phyloP scores from a whole-genome alignment of 2,888 invertebrate genomes.

The Plebejus melissa region DNA sequence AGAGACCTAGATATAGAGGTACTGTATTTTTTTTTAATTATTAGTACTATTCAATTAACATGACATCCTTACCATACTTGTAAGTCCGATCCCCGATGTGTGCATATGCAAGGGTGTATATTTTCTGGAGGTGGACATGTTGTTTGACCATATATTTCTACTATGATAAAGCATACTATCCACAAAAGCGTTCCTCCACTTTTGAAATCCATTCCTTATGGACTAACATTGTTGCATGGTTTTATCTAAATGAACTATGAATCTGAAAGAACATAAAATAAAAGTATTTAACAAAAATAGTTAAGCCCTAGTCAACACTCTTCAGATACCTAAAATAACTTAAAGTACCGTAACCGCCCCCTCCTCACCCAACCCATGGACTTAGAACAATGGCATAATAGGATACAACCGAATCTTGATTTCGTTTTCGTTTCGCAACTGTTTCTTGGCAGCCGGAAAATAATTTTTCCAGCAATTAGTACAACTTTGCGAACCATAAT shows the following conservation, averaged over 20 bases:
- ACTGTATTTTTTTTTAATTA: not conserved
- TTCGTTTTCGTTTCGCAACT: not conserved
- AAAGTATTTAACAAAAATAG: not conserved
- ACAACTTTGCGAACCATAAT: slow-evolving; percentile 29
- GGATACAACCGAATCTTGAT: slow-evolving; percentile 3
- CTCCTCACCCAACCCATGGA: not conserved
- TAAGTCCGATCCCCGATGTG: slow-evolving; percentile 86
- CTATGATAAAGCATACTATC: slow-evolving; percentile 50
- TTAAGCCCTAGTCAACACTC: not conserved
- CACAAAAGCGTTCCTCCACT: slow-evolving; percentile 55
- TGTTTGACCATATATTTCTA: slow-evolving; percentile 46
- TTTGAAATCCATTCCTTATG: slow-evolving; percentile 65
- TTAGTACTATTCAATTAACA: not conserved
- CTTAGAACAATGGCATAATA: slow-evolving; percentile 13
- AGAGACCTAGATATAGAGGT: not conserved
- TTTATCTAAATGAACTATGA: slow-evolving; percentile 11
- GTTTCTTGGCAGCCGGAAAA: slow-evolving; percentile 5
- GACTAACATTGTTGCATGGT: slow-evolving; percentile 68
- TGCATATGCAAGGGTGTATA: slow-evolving; percentile 90
- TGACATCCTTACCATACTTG: slow-evolving; percentile 86
- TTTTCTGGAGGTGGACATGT: slow-evolving; percentile 87
- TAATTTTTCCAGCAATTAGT: not conserved
- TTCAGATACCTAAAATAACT: not conserved
- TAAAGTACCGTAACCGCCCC: not conserved
- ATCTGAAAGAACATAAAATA: not conserved